A percentile compares a stretch with the other conserved stretches of the same genome.
These are phyloP conservation scores for Rhysida immarginata DNA, from an alignment of 1,140 invertebrate species.

Conservation along the genomic window DNA sequence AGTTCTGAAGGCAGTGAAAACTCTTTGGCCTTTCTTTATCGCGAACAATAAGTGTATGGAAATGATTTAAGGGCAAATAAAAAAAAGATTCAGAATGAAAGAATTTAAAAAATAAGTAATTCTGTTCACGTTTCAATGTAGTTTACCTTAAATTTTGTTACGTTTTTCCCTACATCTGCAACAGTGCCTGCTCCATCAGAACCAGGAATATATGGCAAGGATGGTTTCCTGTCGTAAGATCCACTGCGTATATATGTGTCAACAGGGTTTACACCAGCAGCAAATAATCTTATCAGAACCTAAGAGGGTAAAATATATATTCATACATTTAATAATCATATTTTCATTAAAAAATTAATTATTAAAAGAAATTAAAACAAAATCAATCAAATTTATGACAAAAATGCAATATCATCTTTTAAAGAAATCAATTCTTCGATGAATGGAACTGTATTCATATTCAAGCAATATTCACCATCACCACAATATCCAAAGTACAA, in stretches of 20 bases:
- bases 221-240: conserved; percentile 27
- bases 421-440: too few relatives aligned
- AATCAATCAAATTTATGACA: too few relatives aligned
- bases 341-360: too few relatives aligned
- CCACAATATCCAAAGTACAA: too few relatives aligned
- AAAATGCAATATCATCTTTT: too few relatives aligned
- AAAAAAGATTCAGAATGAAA: too few relatives aligned
- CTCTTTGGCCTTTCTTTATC: conserved; percentile 36
- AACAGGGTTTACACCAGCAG: conserved; percentile 42
- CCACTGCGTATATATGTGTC: conserved; percentile 42
- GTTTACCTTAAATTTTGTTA: conserved; percentile 33
- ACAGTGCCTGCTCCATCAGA: conserved; percentile 24
- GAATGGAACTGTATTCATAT: too few relatives aligned
- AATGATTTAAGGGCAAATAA: not conserved
- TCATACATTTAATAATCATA: too few relatives aligned
- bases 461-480: too few relatives aligned
- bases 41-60: conserved; percentile 6
- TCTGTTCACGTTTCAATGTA: conserved; percentile 10
- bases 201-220: conserved; percentile 38
- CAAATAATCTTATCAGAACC: conserved; percentile 35
- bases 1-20: conserved; percentile 27
- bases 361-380: too few relatives aligned
- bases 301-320: conserved; percentile 17
- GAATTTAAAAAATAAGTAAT: conserved; percentile 9
- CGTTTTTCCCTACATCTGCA: conserved; percentile 30